A percentile compares a stretch with the other conserved stretches of the same genome.
Conservation (phyloP, 2,888 invertebrate genomes). For the Phengaris alcon region DNA sequence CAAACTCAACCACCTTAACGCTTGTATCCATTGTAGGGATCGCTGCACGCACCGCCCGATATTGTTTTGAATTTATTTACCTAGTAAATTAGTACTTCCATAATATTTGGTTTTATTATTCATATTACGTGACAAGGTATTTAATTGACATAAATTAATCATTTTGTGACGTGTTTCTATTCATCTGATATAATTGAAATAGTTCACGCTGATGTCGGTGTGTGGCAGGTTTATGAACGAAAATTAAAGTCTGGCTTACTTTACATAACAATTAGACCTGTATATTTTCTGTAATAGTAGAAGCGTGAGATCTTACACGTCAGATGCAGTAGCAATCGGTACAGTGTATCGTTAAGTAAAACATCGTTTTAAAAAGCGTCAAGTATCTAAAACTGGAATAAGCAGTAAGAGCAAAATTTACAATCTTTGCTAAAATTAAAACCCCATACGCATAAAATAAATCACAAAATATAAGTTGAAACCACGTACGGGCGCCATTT, state of each 20-base stretch:
- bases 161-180: background rate
- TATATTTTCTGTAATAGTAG: too few species aligned
- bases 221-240: background rate
- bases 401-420: background rate
- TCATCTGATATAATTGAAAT: background rate
- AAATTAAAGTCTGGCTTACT: background rate
- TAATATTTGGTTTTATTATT: background rate
- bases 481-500: constrained; percentile 63
- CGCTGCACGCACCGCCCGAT: constrained; percentile 58
- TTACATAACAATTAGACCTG: background rate
- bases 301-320: too few species aligned
- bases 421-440: constrained; percentile 10
- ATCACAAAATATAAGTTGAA: constrained; percentile 67
- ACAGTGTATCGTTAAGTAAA: too few species aligned
- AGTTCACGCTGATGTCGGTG: background rate
- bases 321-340: too few species aligned
- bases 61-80: constrained; percentile 50
- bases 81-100: background rate
- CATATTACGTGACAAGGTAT: background rate
- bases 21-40: constrained; percentile 76
- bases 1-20: constrained; percentile 73
- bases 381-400: background rate
- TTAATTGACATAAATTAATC: background rate
- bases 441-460: constrained; percentile 37
- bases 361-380: too few species aligned